Conservation (phyloP, 2,113 vertebrate genomes). For the Riparia riparia region DNA sequence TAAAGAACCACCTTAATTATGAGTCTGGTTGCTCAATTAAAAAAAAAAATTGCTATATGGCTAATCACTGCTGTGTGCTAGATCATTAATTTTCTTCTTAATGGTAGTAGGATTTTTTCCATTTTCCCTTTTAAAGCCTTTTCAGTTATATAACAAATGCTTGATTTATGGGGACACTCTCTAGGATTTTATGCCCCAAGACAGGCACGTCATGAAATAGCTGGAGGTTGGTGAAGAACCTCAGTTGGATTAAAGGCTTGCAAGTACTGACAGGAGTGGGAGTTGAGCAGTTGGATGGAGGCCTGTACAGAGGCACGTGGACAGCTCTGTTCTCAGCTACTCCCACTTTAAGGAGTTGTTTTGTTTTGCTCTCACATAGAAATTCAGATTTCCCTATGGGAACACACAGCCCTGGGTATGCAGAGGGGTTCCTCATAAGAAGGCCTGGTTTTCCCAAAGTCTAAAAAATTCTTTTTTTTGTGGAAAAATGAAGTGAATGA, state of each 20-base stretch:
- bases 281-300: conserved; percentile 1
- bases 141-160: background rate
- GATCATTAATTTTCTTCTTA: conserved; percentile 9
- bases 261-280: conserved; percentile 27
- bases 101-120: background rate
- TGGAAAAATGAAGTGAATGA: background rate
- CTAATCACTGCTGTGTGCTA: background rate
- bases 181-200: conserved; percentile 30
- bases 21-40: conserved; percentile 2
- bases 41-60: background rate
- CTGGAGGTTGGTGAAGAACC: conserved; percentile 18
- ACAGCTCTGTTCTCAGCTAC: conserved; percentile 16
- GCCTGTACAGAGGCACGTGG: background rate
- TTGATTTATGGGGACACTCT: background rate
- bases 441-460: background rate
- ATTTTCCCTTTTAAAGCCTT: conserved; percentile 11
- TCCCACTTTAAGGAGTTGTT: background rate
- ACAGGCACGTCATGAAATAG: background rate
- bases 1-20: background rate
- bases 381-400: background rate
- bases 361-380: background rate
- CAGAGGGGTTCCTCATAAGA: background rate
- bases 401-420: background rate
- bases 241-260: conserved; percentile 2
- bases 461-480: background rate